Evolutionary conservation across 2,888 invertebrate genomes (phyloP).

Genomic region (Zonitis immaculata): DNA sequence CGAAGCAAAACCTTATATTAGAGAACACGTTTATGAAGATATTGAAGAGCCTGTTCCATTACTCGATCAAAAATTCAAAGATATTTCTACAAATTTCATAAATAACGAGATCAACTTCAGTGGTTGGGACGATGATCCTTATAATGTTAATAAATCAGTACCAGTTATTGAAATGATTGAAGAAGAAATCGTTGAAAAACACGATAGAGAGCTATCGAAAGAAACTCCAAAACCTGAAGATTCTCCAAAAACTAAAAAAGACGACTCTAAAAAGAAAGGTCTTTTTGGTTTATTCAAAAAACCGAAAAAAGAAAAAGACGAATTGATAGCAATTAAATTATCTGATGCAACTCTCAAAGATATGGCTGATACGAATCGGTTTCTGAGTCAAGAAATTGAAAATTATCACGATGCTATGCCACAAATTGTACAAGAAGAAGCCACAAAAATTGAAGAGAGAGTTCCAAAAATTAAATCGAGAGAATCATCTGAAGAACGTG

Average conservation of each 20-base stretch:
- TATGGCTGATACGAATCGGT: constrained; percentile 24
- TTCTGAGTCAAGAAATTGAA: constrained; percentile 27
- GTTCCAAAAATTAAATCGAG: not conserved
- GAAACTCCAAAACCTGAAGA: constrained; percentile 24
- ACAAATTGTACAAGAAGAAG: not conserved
- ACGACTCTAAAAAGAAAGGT: constrained; percentile 15
- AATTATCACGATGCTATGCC: constrained; percentile 29
- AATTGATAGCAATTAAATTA: constrained; percentile 15
- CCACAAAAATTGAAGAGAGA: not conserved
- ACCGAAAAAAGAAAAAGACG: constrained; percentile 17
- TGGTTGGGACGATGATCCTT: constrained; percentile 37
- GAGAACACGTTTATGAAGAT: constrained; percentile 38
- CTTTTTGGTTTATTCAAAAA: constrained; percentile 18
- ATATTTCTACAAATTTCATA: constrained; percentile 36
- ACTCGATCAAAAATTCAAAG: constrained; percentile 16
- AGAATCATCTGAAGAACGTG: constrained; percentile 11
- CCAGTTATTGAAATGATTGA: constrained; percentile 37
- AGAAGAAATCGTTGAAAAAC: constrained; percentile 42
- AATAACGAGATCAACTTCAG: constrained; percentile 39
- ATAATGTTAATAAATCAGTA: constrained; percentile 39
- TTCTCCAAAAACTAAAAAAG: constrained; percentile 21
- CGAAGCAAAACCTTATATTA: constrained; percentile 27
- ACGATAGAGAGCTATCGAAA: constrained; percentile 41
- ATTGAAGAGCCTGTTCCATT: constrained; percentile 29
- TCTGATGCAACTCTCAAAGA: constrained; percentile 22